phyloP scores from a whole-genome alignment of 2,888 invertebrate species.

The Acrobasis consociella region DNA sequence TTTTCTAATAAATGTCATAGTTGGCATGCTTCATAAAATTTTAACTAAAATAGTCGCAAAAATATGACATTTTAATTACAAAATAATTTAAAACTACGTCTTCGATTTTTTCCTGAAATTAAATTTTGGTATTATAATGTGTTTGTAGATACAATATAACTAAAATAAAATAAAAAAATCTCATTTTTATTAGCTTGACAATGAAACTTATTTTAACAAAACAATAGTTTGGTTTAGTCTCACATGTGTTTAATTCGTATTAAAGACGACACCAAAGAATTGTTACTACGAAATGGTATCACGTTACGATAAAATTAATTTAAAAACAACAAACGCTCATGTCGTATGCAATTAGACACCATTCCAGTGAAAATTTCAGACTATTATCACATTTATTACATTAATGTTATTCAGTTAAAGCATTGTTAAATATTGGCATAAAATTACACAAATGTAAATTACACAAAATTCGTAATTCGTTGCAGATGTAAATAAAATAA shows the following conservation, averaged over 20 bases:
- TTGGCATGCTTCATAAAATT: slow-evolving; percentile 30
- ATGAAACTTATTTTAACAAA: slow-evolving; percentile 39
- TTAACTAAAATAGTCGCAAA: slow-evolving; percentile 16
- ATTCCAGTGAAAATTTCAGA: slow-evolving; percentile 34
- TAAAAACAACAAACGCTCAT: neutral
- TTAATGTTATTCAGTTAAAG: slow-evolving; percentile 41
- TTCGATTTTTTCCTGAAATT: too few relatives aligned
- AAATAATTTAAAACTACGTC: too few relatives aligned
- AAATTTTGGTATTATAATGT: too few relatives aligned
- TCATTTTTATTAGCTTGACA: slow-evolving; percentile 58
- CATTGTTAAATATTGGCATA: slow-evolving; percentile 36
- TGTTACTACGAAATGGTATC: slow-evolving; percentile 18
- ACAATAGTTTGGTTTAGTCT: slow-evolving; percentile 37
- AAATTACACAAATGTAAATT: slow-evolving; percentile 4
- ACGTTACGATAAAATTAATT: neutral
- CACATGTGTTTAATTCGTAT: slow-evolving; percentile 37
- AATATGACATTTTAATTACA: slow-evolving; percentile 8
- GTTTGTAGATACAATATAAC: too few relatives aligned
- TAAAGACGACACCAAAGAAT: slow-evolving; percentile 29
- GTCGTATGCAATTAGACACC: slow-evolving; percentile 21
- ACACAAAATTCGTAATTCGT: slow-evolving; percentile 46
- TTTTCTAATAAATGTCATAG: slow-evolving; percentile 38
- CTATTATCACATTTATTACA: slow-evolving; percentile 52
- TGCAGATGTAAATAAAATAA: slow-evolving; percentile 41
- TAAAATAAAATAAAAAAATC: neutral